phyloP scores from a whole-genome alignment of 2,888 invertebrate species.

The Petrolisthes manimaculis region DNA sequence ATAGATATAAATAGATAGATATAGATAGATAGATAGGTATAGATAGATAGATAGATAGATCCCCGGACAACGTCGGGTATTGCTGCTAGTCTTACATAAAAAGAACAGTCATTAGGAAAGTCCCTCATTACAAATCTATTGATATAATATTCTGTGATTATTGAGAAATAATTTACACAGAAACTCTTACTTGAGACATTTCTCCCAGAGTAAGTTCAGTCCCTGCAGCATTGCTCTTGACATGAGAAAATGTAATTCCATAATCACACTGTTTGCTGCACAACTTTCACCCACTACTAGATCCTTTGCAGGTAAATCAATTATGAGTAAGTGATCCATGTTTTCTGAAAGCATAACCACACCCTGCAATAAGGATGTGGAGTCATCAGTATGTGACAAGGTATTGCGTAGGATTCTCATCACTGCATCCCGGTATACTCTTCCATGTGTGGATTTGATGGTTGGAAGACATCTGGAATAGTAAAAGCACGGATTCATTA shows the following conservation, averaged over 20 bases:
- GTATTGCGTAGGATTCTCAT: conserved; percentile 5
- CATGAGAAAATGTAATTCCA: conserved; percentile 6
- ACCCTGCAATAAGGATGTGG: conserved; percentile 24
- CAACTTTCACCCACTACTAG: conserved; percentile 8
- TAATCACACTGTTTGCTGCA: too few relatives aligned
- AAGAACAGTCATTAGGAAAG: background rate
- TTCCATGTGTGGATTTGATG: background rate
- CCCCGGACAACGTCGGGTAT: too few relatives aligned
- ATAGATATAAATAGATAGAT: too few relatives aligned
- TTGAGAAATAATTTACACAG: background rate
- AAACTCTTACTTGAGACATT: conserved; percentile 28
- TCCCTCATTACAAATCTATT: background rate
- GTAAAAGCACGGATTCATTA: background rate
- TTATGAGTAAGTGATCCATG: background rate
- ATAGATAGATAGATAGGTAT: too few relatives aligned
- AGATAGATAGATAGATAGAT: too few relatives aligned
- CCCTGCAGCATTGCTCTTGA: conserved; percentile 18
- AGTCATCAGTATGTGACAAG: background rate
- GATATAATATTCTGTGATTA: too few relatives aligned
- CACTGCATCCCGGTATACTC: conserved; percentile 5
- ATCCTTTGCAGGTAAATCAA: background rate
- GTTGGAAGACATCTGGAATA: conserved; percentile 27
- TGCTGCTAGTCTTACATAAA: too few relatives aligned
- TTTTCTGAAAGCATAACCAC: conserved; percentile 24
- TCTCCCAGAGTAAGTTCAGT: conserved; percentile 20